Percentiles rank a stretch among this genome's conserved stretches.
These are phyloP conservation scores for Melanotus villosus DNA, from an alignment of 2,888 invertebrate species.

Conservation along the genomic window DNA sequence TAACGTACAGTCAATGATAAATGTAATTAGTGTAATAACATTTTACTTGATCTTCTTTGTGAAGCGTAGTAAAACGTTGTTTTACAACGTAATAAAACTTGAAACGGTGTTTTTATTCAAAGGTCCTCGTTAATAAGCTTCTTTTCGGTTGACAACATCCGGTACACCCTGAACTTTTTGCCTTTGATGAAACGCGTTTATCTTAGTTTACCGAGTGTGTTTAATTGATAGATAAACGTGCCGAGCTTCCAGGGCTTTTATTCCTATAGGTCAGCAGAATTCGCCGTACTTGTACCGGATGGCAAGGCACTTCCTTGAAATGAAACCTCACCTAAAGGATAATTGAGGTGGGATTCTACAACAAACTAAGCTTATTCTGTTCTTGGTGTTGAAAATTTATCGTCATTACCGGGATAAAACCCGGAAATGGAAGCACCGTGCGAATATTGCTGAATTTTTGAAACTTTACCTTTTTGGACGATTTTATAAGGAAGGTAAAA, in stretches of 20 bases:
- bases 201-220: slow-evolving; percentile 17
- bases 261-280: slow-evolving; percentile 19
- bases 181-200: slow-evolving; percentile 19
- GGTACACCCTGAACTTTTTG: slow-evolving; percentile 11
- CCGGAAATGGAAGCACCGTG: too few relatives aligned
- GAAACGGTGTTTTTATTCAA: slow-evolving; percentile 27
- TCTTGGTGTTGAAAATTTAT: background rate
- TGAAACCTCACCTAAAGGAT: slow-evolving; percentile 20
- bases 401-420: background rate
- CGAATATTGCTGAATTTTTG: too few relatives aligned
- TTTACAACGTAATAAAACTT: slow-evolving; percentile 26
- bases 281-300: slow-evolving; percentile 12
- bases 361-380: slow-evolving; percentile 1
- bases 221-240: slow-evolving; percentile 24
- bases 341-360: slow-evolving; percentile 16
- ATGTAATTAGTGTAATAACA: slow-evolving; percentile 25
- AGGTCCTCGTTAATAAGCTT: slow-evolving; percentile 27
- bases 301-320: slow-evolving; percentile 11
- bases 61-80: slow-evolving; percentile 7
- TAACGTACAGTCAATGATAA: slow-evolving; percentile 18
- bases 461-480: too few relatives aligned
- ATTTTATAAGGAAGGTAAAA: too few relatives aligned
- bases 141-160: slow-evolving; percentile 28
- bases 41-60: slow-evolving; percentile 22
- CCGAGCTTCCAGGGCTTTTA: slow-evolving; percentile 6